Evolutionary conservation across 2,888 invertebrate species (phyloP), one percentile per base, ranked within the genome.

Genomic region (Sylvicola cinctus): DNA sequence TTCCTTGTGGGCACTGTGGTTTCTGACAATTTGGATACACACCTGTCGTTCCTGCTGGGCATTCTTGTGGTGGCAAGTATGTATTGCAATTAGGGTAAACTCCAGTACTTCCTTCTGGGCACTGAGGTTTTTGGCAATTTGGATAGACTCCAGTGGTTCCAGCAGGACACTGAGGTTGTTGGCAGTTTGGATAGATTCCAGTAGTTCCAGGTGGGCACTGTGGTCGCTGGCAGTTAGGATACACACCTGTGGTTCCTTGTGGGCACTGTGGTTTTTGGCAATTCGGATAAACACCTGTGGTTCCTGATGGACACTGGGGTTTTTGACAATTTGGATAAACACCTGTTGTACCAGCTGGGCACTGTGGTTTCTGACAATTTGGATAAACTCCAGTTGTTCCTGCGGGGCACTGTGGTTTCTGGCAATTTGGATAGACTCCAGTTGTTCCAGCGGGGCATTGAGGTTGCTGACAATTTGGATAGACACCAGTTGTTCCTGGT

Each of bases 281-380:
- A n/a, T n/a, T n/a, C n/a, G n/a, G n/a, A n/a, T n/a, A n/a, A n/a
- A n/a, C n/a, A n/a, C n/a, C n/a, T n/a, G 14, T 25, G 14, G 26
- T 33, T 15, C 33, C 33, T 26, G 5, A 16, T 14, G 33, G 33
- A 26, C 33, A 33, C 27, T 33, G 23, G 5, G 33, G 33, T 20
- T 33, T 25, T 6, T 11, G 25, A 25, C 33, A 33, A 5, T 33
- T 20, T 14, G 33, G 33, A 33, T 33, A 33, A 3, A 10, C 8
- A 3, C 33, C 33, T 14, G 27, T 26, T 3, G 33, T 33, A 27
- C 33, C 33, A n/a, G 5, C 15, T 33, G 33, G 33, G 13, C 33
- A 33, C 27, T 33, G 26, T 7, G 26, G 33, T 33, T 33, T 33
- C 27, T 13, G 13, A 15, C 33, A 33, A 33, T 33, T 33, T 33